Percentiles rank a stretch among this genome's conserved stretches.
phyloP scores from a whole-genome alignment of 1,140 invertebrate species.

The Trialeurodes vaporariorum region DNA sequence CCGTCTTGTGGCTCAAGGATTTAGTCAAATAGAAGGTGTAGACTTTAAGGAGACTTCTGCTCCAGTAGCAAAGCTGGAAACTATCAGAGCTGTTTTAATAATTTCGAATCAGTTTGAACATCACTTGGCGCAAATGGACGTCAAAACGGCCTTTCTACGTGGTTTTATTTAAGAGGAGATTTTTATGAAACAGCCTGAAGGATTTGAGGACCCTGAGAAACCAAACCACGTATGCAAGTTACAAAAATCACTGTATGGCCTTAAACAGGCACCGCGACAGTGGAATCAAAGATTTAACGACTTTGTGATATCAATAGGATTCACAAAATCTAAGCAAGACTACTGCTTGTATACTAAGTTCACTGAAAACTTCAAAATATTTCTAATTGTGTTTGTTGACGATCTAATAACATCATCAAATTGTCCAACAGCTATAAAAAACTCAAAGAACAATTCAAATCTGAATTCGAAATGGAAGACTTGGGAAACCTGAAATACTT shows the following conservation, averaged over 20 bases:
- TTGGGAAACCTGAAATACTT: no score
- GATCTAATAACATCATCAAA: no score
- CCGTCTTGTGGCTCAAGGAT: no score
- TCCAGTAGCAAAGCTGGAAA: no score
- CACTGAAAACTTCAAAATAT: no score
- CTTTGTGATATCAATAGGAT: neutral
- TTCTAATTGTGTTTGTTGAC: no score
- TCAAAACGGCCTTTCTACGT: conserved; percentile 22
- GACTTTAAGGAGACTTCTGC: no score
- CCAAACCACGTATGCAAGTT: conserved; percentile 24
- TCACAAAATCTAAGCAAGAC: conserved; percentile 2
- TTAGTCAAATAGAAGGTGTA: no score
- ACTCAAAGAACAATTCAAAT: no score
- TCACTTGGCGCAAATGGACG: neutral
- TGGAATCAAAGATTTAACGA: conserved; percentile 26
- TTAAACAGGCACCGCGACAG: conserved; percentile 27
- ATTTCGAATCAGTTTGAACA: neutral
- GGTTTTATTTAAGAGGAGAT: conserved; percentile 30
- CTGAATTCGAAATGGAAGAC: no score
- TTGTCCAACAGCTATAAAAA: no score
- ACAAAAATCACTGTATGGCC: conserved; percentile 28
- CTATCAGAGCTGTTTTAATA: neutral
- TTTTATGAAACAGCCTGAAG: conserved; percentile 32
- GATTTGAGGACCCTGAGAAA: no score
- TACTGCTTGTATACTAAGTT: conserved; percentile 7